These are phyloP conservation scores for Disparrhopalites patrizii DNA, from an alignment of 2,888 invertebrate genomes.

Conservation along the genomic window DNA sequence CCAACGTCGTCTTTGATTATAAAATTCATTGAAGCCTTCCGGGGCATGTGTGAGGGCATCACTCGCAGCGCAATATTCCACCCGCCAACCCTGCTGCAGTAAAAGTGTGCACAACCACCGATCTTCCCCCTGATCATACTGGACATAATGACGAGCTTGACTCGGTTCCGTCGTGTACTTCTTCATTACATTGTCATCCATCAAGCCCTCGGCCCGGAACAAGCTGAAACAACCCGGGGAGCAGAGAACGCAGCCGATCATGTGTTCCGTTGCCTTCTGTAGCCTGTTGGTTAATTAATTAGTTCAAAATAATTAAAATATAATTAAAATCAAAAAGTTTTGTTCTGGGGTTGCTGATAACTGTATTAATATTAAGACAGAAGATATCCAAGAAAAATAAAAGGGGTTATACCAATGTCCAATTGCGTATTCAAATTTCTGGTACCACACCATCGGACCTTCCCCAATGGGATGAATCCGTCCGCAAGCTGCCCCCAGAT, in stretches of 20 bases:
- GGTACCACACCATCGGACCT: conserved; percentile 59
- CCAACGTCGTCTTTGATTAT: conserved; percentile 58
- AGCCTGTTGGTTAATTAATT: too few species aligned
- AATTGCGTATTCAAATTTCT: conserved; percentile 58
- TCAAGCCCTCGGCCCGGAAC: conserved; percentile 56
- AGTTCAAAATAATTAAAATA: conserved; percentile 49
- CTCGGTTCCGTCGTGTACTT: conserved; percentile 57
- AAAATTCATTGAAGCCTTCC: conserved; percentile 58
- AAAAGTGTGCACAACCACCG: conserved; percentile 58
- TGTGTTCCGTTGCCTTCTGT: conserved; percentile 58
- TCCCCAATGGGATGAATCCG: conserved; percentile 76
- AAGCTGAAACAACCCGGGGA: conserved; percentile 60
- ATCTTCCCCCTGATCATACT: conserved; percentile 57
- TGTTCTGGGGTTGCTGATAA: background rate
- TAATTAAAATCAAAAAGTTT: background rate
- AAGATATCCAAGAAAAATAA: too few species aligned
- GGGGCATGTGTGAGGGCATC: conserved; percentile 55
- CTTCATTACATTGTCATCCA: conserved; percentile 58
- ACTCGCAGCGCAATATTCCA: conserved; percentile 53
- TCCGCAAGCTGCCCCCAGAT: conserved; percentile 81
- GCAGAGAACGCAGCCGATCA: conserved; percentile 58
- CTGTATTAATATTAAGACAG: background rate
- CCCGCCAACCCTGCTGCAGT: conserved; percentile 56
- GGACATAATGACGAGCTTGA: conserved; percentile 91
- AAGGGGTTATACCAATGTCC: too few species aligned